Evolutionary conservation across 1,140 invertebrate species (phyloP).

Genomic region (Cotesia chilonis): DNA sequence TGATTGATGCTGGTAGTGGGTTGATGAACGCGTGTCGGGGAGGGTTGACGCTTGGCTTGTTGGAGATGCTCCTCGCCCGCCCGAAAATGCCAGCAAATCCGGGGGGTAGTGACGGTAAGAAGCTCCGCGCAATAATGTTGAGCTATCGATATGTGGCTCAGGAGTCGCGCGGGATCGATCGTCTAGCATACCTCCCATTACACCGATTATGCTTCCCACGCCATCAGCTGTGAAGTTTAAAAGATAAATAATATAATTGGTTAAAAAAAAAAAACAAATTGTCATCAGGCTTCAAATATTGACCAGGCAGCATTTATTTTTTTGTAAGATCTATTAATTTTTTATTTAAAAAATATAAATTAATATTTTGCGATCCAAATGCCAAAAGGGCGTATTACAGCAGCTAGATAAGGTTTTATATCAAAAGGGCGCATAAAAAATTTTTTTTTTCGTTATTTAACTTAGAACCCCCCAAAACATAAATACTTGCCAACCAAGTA

Average conservation of each 20-base stretch:
- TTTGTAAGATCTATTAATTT: no score
- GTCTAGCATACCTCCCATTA: constrained; percentile 40
- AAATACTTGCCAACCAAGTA: no score
- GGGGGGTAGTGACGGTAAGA: constrained; percentile 75
- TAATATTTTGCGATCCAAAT: no score
- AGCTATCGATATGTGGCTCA: constrained; percentile 51
- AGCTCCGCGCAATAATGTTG: constrained; percentile 59
- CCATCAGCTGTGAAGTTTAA: constrained; percentile 51
- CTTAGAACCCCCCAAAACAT: no score
- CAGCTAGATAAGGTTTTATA: no score
- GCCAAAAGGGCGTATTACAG: no score
- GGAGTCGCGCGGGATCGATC: constrained; percentile 35
- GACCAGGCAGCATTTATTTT: no score
- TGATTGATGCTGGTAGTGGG: constrained; percentile 46
- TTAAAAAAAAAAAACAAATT: constrained; percentile 43
- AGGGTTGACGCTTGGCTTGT: constrained; percentile 79
- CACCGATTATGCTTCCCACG: constrained; percentile 40
- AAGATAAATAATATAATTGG: constrained; percentile 38
- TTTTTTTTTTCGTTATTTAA: no score
- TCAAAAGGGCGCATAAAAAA: no score
- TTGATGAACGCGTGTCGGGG: constrained; percentile 71
- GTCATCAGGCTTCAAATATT: no score
- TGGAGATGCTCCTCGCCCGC: constrained; percentile 65
- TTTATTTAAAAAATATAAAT: no score
- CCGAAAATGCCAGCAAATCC: constrained; percentile 81